Evolutionary conservation across 1,140 invertebrate genomes (phyloP), one percentile per base, ranked within the genome.

Genomic region (Temnothorax nylanderi): DNA sequence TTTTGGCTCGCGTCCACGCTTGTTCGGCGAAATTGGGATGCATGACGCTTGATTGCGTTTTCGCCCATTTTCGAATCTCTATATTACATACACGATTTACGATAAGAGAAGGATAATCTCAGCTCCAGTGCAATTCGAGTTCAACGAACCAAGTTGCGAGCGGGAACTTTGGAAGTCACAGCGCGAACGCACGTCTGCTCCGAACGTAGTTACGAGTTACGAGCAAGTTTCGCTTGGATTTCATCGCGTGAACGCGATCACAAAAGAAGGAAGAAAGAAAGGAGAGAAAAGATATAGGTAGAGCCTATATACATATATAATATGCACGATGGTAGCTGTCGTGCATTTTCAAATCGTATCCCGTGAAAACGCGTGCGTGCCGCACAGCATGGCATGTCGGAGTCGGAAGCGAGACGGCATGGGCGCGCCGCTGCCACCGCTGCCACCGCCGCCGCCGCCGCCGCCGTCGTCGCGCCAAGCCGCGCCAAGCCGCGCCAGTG

Each of bases 361-460:
- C n/a, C 54, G 69, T 32, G 69, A 60, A 74, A 74, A 84, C 11
- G 54, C 54, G 69, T 74, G 80, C 80, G 80, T 81, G 77, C 58
- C 44, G 78, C 44, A n/a, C 77, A 56, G 7, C 56, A 77, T 32
- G 67, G 84, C 84, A 37, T 65, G 85, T 26, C 26, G 26, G 26
- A 26, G 26, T 32, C 56, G 84, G 26, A 80, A 87, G 85, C 88
- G 88, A 87, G 51, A 65, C 78, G 72, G 84, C 77, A 58, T 89
- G 58, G 86, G 60, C 76, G 80, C 85, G 88, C 69, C 82, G 89
- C 41, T 7, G 41, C 26, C 26, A 26, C 26, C 26, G 26, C 26
- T 26, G 26, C 26, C 26, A 26, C 26, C 26, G 1, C 26, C 26
- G 26, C 26, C 26, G 26, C 26, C 26, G 26, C 26, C 26, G 26